These are phyloP conservation scores for Caloenas nicobarica DNA, from an alignment of 2,113 vertebrate species.

Conservation along the genomic window DNA sequence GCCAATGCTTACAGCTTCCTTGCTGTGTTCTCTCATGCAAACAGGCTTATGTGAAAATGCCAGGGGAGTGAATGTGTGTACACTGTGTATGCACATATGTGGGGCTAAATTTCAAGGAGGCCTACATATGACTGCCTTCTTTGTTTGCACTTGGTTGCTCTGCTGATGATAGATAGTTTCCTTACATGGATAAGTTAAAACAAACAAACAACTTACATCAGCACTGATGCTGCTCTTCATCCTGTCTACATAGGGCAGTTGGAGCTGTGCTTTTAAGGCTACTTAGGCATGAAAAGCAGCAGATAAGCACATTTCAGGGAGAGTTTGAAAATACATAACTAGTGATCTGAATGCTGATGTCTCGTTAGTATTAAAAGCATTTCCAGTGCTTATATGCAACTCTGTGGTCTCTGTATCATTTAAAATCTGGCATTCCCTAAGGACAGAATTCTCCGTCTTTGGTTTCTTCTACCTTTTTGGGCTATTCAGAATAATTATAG, in stretches of 20 bases:
- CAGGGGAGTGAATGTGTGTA: background rate
- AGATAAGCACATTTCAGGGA: background rate
- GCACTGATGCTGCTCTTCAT: background rate
- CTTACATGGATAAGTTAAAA: background rate
- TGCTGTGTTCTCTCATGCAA: background rate
- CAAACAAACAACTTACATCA: background rate
- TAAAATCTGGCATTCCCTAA: background rate
- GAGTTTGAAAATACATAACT: background rate
- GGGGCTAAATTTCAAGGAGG: background rate
- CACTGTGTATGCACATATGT: fast-evolving
- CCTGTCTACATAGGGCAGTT: background rate
- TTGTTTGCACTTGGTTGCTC: background rate
- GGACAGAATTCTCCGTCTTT: background rate
- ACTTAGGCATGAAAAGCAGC: background rate
- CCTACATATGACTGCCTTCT: background rate
- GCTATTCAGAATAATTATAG: background rate
- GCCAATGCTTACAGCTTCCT: background rate
- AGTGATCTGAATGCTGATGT: background rate
- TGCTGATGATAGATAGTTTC: background rate
- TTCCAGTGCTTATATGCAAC: background rate
- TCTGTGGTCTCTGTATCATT: background rate
- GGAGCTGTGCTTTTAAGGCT: background rate
- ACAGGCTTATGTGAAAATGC: background rate
- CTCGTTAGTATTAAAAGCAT: background rate
- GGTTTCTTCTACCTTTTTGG: background rate